A percentile compares a stretch with the other conserved stretches of the same genome.
Conservation (phyloP, 2,797 vertebrate species). For the Odontamblyopus rebecca region DNA sequence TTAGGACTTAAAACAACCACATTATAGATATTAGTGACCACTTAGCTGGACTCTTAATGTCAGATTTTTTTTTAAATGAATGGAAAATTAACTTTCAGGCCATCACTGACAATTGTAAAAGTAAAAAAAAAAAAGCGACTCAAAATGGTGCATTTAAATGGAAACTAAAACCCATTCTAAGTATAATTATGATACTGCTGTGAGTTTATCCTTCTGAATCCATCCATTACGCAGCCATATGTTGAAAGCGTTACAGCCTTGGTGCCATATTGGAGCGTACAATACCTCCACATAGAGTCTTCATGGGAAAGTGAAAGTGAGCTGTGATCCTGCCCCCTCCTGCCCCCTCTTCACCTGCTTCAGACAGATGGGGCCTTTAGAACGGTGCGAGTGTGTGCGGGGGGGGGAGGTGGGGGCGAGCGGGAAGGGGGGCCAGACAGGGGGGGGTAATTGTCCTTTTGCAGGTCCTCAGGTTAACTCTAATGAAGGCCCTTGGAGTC, state of each 20-base stretch:
- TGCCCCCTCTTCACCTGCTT: conserved; percentile 70
- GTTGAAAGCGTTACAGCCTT: neutral
- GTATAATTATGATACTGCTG: too few species aligned
- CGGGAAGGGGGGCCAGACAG: neutral
- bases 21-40: too few species aligned
- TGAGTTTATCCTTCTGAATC: neutral
- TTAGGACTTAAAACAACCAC: too few species aligned
- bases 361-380: conserved; percentile 79
- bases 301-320: conserved; percentile 15
- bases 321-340: conserved; percentile 48
- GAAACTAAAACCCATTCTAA: too few species aligned
- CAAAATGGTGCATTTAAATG: too few species aligned
- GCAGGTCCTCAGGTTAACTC: conserved; percentile 81
- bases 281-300: neutral
- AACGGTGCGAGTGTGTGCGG: neutral
- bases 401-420: neutral
- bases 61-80: too few species aligned
- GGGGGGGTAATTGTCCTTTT: conserved; percentile 82
- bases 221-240: neutral
- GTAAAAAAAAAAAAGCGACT: too few species aligned
- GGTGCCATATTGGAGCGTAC: neutral
- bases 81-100: too few species aligned
- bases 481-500: conserved; percentile 83
- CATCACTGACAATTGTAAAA: too few species aligned
- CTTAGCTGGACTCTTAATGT: too few species aligned